Conservation (phyloP, 2,797 vertebrate genomes). For the Aeoliscus strigatus region DNA sequence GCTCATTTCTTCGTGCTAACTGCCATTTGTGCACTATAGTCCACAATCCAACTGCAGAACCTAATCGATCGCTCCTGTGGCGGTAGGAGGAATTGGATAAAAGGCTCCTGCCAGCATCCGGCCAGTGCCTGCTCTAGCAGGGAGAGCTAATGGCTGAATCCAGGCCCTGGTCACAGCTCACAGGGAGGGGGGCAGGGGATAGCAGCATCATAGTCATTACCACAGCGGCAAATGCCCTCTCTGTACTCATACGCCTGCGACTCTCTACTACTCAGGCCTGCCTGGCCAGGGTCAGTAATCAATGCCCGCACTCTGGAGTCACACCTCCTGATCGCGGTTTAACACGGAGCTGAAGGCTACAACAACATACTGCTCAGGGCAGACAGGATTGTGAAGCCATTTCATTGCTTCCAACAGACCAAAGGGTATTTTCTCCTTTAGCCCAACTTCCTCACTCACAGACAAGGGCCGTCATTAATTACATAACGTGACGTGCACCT, state of each 20-base stretch:
- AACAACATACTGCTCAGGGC: slow-evolving; percentile 49
- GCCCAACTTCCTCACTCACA: neutral
- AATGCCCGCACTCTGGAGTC: slow-evolving; percentile 65
- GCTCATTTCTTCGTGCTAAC: slow-evolving; percentile 86
- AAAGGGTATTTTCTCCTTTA: slow-evolving; percentile 5
- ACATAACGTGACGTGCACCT: too few relatives aligned
- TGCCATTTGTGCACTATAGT: slow-evolving; percentile 74
- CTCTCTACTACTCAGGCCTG: slow-evolving; percentile 66
- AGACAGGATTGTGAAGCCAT: slow-evolving; percentile 59
- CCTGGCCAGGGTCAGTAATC: slow-evolving; percentile 65
- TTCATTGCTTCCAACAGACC: slow-evolving; percentile 43
- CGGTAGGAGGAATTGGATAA: slow-evolving; percentile 80
- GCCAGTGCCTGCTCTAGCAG: slow-evolving; percentile 75
- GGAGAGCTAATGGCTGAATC: slow-evolving; percentile 81
- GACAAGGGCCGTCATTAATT: too few relatives aligned
- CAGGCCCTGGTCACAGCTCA: slow-evolving; percentile 78
- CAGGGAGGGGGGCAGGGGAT: slow-evolving; percentile 64
- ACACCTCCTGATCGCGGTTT: slow-evolving; percentile 67
- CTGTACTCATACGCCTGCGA: slow-evolving; percentile 59
- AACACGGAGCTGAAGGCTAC: slow-evolving; percentile 60
- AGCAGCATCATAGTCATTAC: slow-evolving; percentile 79
- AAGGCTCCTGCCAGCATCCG: slow-evolving; percentile 79
- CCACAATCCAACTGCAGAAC: slow-evolving; percentile 77
- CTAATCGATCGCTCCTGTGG: slow-evolving; percentile 86
- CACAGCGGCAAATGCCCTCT: slow-evolving; percentile 74